Percentiles rank a stretch among this genome's conserved stretches.
Evolutionary conservation across 2,888 invertebrate genomes (phyloP).

Genomic region (Drosophila melanosoma): DNA sequence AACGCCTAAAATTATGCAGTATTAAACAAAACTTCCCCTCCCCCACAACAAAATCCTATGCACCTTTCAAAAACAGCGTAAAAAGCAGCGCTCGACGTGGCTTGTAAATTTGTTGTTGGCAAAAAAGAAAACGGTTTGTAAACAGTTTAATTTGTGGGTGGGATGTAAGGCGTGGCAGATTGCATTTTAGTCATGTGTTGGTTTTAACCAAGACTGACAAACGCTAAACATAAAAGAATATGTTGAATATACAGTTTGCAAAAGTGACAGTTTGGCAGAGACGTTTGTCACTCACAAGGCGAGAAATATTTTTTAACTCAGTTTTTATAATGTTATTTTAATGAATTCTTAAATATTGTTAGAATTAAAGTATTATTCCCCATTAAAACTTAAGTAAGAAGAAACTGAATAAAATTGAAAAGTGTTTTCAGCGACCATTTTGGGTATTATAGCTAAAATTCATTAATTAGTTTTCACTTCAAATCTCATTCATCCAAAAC

Average conservation of each 20-base stretch:
- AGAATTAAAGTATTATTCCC: neutral
- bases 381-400: neutral
- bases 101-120: slow-evolving; percentile 30
- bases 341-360: neutral
- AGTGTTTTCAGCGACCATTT: neutral
- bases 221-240: neutral
- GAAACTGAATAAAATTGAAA: neutral
- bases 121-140: slow-evolving; percentile 14
- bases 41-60: slow-evolving; percentile 33
- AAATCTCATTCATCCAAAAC: neutral
- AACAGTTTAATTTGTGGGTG: slow-evolving; percentile 30
- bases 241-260: neutral
- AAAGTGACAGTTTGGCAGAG: neutral
- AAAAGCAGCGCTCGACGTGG: slow-evolving; percentile 36
- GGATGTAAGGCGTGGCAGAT: slow-evolving; percentile 25
- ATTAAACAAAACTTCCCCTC: slow-evolving; percentile 53
- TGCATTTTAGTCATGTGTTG: slow-evolving; percentile 32
- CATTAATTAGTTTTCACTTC: neutral
- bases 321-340: neutral
- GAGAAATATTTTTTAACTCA: no score
- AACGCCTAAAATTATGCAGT: slow-evolving; percentile 78
- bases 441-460: neutral
- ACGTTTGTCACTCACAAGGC: no score
- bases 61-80: slow-evolving; percentile 51
- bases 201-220: slow-evolving; percentile 20